These are phyloP conservation scores for Oreortyx pictus DNA, from an alignment of 2,797 vertebrate species.

Conservation along the genomic window DNA sequence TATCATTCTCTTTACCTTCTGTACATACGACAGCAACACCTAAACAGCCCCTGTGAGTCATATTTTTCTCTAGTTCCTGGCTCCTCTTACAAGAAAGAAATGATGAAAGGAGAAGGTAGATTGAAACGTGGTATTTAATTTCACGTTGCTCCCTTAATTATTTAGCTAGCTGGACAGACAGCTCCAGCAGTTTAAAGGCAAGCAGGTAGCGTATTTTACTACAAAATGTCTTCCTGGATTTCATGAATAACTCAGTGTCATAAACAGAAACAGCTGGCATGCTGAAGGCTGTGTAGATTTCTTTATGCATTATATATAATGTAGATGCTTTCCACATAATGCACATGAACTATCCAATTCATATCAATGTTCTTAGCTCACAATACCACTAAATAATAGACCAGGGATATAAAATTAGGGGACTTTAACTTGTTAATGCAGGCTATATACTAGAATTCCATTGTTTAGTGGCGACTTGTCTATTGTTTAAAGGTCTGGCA, in stretches of 20 bases:
- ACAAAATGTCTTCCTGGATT: slow-evolving; percentile 67
- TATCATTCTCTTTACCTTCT: slow-evolving; percentile 67
- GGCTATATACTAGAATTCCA: slow-evolving; percentile 35
- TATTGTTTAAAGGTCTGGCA: slow-evolving; percentile 53
- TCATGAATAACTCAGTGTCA: slow-evolving; percentile 71
- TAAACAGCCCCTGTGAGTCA: slow-evolving; percentile 23
- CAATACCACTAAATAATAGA: slow-evolving; percentile 28
- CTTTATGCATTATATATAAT: slow-evolving; percentile 70
- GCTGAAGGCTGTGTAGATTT: slow-evolving; percentile 68
- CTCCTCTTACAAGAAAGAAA: slow-evolving; percentile 16
- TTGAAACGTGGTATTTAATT: slow-evolving; percentile 54
- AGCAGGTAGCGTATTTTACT: slow-evolving; percentile 68
- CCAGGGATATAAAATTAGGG: slow-evolving; percentile 12
- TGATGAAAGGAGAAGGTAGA: slow-evolving; percentile 38
- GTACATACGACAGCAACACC: slow-evolving; percentile 26
- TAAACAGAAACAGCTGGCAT: slow-evolving; percentile 76
- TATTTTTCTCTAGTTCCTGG: slow-evolving; percentile 49
- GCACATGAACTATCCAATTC: neutral
- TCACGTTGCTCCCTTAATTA: slow-evolving; percentile 48
- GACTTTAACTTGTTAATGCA: slow-evolving; percentile 29
- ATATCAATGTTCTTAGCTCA: slow-evolving; percentile 25
- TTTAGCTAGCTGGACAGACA: slow-evolving; percentile 46
- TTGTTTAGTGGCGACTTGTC: slow-evolving; percentile 46
- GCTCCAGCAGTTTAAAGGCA: slow-evolving; percentile 54
- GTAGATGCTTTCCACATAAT: slow-evolving; percentile 47